Base-by-base conservation (phyloP, 2,797 vertebrate species). In the Pangasius macronema region DNA sequence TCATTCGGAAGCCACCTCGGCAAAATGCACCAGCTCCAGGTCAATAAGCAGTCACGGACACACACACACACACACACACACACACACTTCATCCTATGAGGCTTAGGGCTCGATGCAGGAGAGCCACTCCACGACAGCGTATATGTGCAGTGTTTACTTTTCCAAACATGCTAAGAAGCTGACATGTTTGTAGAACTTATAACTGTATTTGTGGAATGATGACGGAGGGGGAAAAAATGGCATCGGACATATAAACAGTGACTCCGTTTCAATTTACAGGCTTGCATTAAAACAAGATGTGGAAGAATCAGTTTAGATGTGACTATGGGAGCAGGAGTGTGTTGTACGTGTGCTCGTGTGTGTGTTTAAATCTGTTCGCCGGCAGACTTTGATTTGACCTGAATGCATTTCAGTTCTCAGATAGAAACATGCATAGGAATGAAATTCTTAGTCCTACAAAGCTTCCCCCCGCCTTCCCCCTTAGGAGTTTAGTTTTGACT, bases 221-320 rank as follows among this genome's bases (percentile, higher is more conserved):
- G 93, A 79, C 90, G 91, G 86, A 93, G 92, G 93, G 65, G 5
- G 20, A 89, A 79, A 93, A 92, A 93, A 93, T 91, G 93, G 92
- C 93, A 94, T 93, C 89, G 93, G 92, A 95, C 91, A 93, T 93
- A 93, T 95, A 95, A 96, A 96, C 95, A 96, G 92, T 92, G 89
- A 72, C 91, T 88, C 90, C 89, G 88, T 90, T 91, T 90, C 90
- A 89, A 95, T 95, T 95, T 95, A 95, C 93, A 94, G 92, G 94
- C 10, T 86, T 82, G 92, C 95, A 95, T 96, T 96, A 93, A 87
- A 96, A 94, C 95, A 95, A 96, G 95, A 96, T 96, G 95, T 96
- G 88, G 90, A 89, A 82, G 86, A 79, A 68, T 83, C 4, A 8
- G 55, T 86, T 85, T 67, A 46, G 79, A 79, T 22, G 55, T 36